Base-by-base conservation (phyloP, 2,888 invertebrate species). In the Hipparchia semele region DNA sequence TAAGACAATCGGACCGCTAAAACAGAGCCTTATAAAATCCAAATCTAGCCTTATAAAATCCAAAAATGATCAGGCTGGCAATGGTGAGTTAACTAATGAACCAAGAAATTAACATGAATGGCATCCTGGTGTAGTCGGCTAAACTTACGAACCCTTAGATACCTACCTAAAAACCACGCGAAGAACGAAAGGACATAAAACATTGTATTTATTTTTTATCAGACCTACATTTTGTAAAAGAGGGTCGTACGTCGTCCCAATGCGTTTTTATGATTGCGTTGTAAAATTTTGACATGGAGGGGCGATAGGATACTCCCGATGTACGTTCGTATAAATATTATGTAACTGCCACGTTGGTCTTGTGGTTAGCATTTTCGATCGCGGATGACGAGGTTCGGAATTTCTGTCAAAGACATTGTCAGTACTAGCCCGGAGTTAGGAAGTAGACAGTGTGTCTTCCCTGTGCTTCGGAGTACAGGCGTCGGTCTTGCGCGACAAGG, bases 211-310 rank as follows among this genome's bases (percentile, higher is more conserved):
- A 49, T 45, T 62, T 46, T 62, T 62, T 62, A 62, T 46, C 61
- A n/a, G 61, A 62, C 61, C 46, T 46, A 62, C 61, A 62, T 62
- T 39, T 62, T 62, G 45, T 62, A 46, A 62, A 46, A 13, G 61
- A 62, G 61, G 61, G 61, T 46, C 61, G 61, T 10, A 12, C 39
- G 61, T 46, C 61, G 61, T 10, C 45, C 39, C 61, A 13, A 62
- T 62, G 61, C 61, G 61, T 62, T 62, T 61, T 62, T 62, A 62
- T 62, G 61, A 46, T 46, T 45, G 45, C 61, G 61, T 8, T 62
- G 61, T 62, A 60, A 60, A 60, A 60, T 60, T 60, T 60, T 60
- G 61, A 46, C 46, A 46, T 7, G 61, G 61, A 46, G 61, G 46
- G 61, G 13, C 2, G 46, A 7, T 62, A 46, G 8, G 61, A 46